phyloP scores from a whole-genome alignment of 2,888 invertebrate genomes.

The Stegana nigrithorax region DNA sequence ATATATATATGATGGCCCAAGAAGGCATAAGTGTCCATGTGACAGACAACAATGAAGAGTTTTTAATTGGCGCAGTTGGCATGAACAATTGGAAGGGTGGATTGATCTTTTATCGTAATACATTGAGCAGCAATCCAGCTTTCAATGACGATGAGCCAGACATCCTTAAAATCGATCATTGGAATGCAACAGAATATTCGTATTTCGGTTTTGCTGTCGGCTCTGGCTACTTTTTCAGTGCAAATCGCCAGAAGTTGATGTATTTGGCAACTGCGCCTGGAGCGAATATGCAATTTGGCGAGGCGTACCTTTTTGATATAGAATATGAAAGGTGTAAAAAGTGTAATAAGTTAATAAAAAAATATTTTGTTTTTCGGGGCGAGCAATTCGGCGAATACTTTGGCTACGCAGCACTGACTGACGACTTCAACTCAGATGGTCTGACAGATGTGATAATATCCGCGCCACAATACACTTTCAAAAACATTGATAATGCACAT shows the following conservation, averaged over 20 bases:
- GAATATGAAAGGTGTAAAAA: no score
- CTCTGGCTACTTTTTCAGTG: conserved; percentile 65
- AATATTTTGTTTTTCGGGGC: conserved; percentile 67
- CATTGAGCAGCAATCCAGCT: conserved; percentile 42
- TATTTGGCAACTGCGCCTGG: conserved; percentile 68
- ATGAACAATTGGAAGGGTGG: conserved; percentile 67
- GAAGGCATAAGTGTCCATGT: conserved; percentile 67
- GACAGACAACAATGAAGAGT: conserved; percentile 65
- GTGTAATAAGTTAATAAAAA: conserved; percentile 58
- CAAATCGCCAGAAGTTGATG: conserved; percentile 47
- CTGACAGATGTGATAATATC: conserved; percentile 75
- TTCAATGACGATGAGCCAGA: conserved; percentile 61
- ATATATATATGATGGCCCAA: conserved; percentile 64
- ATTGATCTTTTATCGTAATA: conserved; percentile 63
- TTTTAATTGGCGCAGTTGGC: conserved; percentile 68
- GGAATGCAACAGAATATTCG: conserved; percentile 63
- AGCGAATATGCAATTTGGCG: conserved; percentile 67
- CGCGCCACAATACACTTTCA: conserved; percentile 70
- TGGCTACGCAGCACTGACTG: conserved; percentile 73
- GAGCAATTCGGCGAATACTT: conserved; percentile 75
- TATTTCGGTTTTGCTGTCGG: conserved; percentile 68
- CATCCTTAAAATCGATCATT: conserved; percentile 58
- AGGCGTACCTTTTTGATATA: conserved; percentile 66
- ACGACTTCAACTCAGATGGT: conserved; percentile 75
- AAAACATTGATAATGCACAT: conserved; percentile 63